Evolutionary conservation across 2,797 vertebrate genomes (phyloP).

Genomic region (Neosilurus mollespiculum): DNA sequence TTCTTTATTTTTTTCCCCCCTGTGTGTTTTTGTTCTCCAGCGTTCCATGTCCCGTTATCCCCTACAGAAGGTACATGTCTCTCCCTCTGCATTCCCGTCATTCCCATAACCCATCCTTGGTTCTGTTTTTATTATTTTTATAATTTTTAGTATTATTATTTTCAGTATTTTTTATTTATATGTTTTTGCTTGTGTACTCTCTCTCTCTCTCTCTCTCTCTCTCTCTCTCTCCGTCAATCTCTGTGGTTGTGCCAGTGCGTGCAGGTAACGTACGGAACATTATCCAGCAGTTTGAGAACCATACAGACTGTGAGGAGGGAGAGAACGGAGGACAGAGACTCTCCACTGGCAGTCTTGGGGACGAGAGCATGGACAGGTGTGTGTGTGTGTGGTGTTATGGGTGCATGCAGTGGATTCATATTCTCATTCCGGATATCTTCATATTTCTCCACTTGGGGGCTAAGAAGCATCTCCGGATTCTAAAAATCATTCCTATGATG

Average conservation of each 20-base stretch:
- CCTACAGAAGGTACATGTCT: constrained; percentile 83
- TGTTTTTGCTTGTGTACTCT: background rate
- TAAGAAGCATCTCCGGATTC: background rate
- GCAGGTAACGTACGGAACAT: constrained; percentile 88
- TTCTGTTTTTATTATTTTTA: background rate
- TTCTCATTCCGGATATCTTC: too few relatives aligned
- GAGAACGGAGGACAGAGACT: constrained; percentile 76
- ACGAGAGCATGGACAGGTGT: constrained; percentile 81
- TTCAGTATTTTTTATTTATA: background rate
- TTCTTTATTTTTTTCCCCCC: background rate
- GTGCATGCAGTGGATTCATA: background rate
- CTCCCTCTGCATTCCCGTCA: constrained; percentile 7
- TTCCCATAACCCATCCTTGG: background rate
- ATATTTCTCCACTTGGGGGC: too few relatives aligned
- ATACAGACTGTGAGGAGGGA: constrained; percentile 70
- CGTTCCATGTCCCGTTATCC: constrained; percentile 92
- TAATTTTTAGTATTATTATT: background rate
- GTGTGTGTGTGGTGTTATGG: constrained; percentile 3
- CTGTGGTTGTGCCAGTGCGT: constrained; percentile 72
- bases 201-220: background rate
- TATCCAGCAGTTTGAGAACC: constrained; percentile 94
- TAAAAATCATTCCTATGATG: background rate
- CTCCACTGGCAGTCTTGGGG: constrained; percentile 86
- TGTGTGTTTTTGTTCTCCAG: constrained; percentile 68
- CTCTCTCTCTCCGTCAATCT: background rate